Evolutionary conservation across 2,797 vertebrate species (phyloP).

Genomic region (Xenops minutus): DNA sequence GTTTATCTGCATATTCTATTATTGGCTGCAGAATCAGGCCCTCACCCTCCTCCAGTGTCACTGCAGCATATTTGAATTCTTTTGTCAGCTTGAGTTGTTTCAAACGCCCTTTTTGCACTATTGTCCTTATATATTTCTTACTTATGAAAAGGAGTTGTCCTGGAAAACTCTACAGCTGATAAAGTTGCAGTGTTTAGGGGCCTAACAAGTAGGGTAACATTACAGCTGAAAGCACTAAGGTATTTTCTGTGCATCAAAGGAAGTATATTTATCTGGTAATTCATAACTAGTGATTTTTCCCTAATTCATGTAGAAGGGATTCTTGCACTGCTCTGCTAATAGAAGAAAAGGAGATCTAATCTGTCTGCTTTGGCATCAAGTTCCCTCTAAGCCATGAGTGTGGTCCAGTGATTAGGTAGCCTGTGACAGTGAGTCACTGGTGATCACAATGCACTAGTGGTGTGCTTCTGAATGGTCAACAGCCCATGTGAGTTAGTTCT

Average conservation of each 20-base stretch:
- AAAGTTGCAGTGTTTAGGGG: neutral
- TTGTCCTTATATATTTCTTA: neutral
- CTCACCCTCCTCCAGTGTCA: neutral
- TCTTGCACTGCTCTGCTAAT: neutral
- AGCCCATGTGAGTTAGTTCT: neutral
- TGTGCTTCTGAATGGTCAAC: neutral
- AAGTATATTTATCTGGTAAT: neutral
- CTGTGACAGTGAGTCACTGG: rapidly evolving
- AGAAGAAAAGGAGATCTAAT: neutral
- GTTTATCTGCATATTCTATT: neutral
- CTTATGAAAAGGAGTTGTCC: neutral
- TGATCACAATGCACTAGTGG: neutral
- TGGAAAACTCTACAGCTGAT: neutral
- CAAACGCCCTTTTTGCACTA: neutral
- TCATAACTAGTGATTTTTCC: neutral
- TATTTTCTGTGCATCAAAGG: neutral
- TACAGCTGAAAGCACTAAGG: neutral
- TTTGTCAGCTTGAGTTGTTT: neutral
- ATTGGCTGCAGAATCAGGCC: neutral
- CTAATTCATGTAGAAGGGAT: rapidly evolving
- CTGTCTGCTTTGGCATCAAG: neutral
- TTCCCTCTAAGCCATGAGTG: rapidly evolving
- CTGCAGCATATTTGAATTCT: neutral
- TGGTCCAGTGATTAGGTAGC: neutral
- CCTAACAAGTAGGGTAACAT: neutral